Evolutionary conservation across 2,113 vertebrate species (phyloP), one percentile per base, ranked within the genome.

Genomic region (Cyanistes caeruleus): DNA sequence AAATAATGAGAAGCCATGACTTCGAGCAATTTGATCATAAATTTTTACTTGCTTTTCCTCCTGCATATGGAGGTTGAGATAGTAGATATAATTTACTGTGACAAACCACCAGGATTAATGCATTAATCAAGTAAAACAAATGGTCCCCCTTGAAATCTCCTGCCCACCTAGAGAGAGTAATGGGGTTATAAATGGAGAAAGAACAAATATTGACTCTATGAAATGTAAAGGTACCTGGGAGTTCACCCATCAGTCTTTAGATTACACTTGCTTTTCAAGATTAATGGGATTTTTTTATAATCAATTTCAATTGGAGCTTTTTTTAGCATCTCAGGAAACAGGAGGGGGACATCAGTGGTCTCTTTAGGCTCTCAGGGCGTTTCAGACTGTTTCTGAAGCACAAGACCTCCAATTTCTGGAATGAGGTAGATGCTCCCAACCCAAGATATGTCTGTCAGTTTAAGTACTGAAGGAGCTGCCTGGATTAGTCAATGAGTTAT

Each of bases 181-280:
- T 96, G 74, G 86, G 76, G n/a, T 93, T 94, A 95, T 94, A 96
- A 96, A 97, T 68, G 53, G 65, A 92, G 69, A 84, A 92, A 82
- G 88, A 95, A 78, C 90, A 97, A 97, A 96, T 96, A 97, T 96
- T 97, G 96, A 95, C 95, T 91, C 90, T 87, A 93, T 91, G 90
- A 94, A 97, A 92, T 73, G 93, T 90, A 96, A 96, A 96, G 86
- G 88, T 84, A 92, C 44, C 41, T 87, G 65, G 43, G 83, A 96
- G 90, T 96, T 96, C 96, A 95, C 88, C 51, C 80, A 92, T 93
- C 53, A 84, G 69, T 89, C 88, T 95, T 94, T 48, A 48, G 41
- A 89, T 82, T 96, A 75, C 80, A 69, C 19, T 92, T 82, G 60
- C 88, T 44, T 95, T 86, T 90, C 79, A 90, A 89, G 73, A 94